Evolutionary conservation across 2,888 invertebrate genomes (phyloP).

Genomic region (Agrilus mali): DNA sequence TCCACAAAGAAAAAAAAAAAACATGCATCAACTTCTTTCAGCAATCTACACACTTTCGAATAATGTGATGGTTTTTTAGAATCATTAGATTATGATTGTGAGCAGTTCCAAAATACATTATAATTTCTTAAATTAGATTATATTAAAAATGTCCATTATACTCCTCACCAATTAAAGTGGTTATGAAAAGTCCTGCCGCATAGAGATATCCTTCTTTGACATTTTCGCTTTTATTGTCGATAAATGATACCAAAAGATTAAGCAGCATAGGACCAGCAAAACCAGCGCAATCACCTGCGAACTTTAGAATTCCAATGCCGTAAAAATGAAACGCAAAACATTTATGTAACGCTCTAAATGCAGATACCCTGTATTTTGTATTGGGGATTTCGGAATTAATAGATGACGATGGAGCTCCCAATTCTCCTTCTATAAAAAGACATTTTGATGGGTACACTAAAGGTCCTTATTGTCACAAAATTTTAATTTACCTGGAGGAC

Average conservation of each 20-base stretch:
- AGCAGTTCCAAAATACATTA: too few species aligned
- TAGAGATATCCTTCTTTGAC: slow-evolving; percentile 50
- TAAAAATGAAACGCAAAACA: slow-evolving; percentile 77
- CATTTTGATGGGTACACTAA: too few species aligned
- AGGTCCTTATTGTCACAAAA: too few species aligned
- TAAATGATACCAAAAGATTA: slow-evolving; percentile 66
- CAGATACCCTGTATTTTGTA: slow-evolving; percentile 30
- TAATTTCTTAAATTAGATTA: too few species aligned
- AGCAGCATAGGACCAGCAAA: slow-evolving; percentile 86
- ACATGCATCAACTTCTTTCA: slow-evolving; percentile 1
- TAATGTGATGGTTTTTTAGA: too few species aligned
- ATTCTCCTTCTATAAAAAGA: too few species aligned
- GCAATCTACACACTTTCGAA: background rate
- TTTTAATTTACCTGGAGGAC: too few species aligned
- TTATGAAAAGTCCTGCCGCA: slow-evolving; percentile 50
- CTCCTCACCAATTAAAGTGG: slow-evolving; percentile 54
- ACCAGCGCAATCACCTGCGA: slow-evolving; percentile 68
- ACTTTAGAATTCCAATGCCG: slow-evolving; percentile 67
- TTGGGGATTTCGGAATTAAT: too few species aligned
- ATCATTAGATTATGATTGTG: too few species aligned
- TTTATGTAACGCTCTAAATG: slow-evolving; percentile 57
- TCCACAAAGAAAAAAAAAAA: background rate
- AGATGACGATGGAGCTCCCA: too few species aligned
- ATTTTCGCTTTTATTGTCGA: slow-evolving; percentile 59
- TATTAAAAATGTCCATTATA: too few species aligned